phyloP scores from a whole-genome alignment of 2,888 invertebrate species.

The Troides helena region DNA sequence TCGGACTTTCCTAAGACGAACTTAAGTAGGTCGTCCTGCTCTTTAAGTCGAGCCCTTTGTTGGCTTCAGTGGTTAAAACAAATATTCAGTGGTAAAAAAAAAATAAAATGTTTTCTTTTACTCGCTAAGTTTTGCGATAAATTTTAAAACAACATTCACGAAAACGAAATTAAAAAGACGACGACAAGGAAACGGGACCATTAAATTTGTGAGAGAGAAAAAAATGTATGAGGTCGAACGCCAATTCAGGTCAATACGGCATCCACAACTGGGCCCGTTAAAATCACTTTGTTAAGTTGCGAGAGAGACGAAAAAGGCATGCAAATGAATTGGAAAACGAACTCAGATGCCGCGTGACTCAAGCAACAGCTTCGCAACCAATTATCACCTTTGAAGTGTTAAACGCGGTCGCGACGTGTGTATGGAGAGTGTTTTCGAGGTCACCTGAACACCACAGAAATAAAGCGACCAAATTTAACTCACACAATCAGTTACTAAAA shows the following conservation, averaged over 20 bases:
- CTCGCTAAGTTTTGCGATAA: conserved; percentile 2
- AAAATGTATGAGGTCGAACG: conserved; percentile 2
- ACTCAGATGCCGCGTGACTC: conserved; percentile 49
- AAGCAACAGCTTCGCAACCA: conserved; percentile 51
- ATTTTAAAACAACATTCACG: conserved; percentile 16
- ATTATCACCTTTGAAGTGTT: conserved; percentile 56
- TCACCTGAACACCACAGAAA: conserved; percentile 15
- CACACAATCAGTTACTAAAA: no score
- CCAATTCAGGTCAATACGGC: conserved; percentile 24
- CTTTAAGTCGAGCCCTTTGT: conserved; percentile 5
- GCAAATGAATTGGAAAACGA: conserved; percentile 46
- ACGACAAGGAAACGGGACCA: conserved; percentile 12
- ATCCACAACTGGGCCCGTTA: conserved; percentile 20
- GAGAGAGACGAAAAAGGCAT: conserved; percentile 43
- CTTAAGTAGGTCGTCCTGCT: neutral
- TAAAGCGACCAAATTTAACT: conserved; percentile 2
- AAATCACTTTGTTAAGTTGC: conserved; percentile 23
- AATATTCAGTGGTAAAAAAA: no score
- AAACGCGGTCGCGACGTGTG: conserved; percentile 46
- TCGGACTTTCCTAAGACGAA: conserved; percentile 3
- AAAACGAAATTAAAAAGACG: conserved; percentile 21
- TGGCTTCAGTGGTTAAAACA: neutral
- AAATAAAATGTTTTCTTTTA: neutral
- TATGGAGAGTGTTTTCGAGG: conserved; percentile 38
- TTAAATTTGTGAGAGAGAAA: conserved; percentile 14